Percentiles rank a stretch among this genome's conserved stretches.
Conservation (phyloP, 2,888 invertebrate species). For the Esperia sulphurella region DNA sequence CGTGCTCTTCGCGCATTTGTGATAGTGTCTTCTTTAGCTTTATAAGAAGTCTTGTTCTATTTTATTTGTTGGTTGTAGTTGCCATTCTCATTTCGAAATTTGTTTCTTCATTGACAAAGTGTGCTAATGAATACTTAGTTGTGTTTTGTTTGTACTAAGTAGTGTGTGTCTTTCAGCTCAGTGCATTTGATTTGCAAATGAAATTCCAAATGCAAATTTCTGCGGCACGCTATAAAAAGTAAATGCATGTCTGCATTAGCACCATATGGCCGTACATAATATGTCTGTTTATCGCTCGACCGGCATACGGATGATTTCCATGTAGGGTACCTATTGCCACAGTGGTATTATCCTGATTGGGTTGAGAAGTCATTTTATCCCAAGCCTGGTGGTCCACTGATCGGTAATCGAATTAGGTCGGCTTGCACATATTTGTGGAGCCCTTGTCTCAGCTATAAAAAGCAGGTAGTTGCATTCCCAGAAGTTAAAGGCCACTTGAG, state of each 20-base stretch:
- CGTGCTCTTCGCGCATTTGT: slow-evolving; percentile 8
- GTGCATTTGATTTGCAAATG: too few relatives aligned
- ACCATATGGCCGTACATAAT: slow-evolving; percentile 46
- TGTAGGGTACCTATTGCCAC: slow-evolving; percentile 8
- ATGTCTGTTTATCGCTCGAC: slow-evolving; percentile 34
- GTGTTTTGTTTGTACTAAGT: too few relatives aligned
- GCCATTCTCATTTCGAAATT: too few relatives aligned
- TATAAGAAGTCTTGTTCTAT: neutral
- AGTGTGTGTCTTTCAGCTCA: too few relatives aligned
- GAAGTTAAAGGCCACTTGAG: slow-evolving; percentile 55
- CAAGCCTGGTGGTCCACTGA: slow-evolving; percentile 33
- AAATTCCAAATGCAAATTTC: neutral
- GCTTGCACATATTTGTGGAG: slow-evolving; percentile 52
- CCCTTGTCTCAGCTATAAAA: slow-evolving; percentile 60
- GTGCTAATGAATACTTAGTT: too few relatives aligned
- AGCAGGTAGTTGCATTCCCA: slow-evolving; percentile 73
- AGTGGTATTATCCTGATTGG: slow-evolving; percentile 37
- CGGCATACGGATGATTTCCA: slow-evolving; percentile 54
- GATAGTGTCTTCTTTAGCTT: neutral
- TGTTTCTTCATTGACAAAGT: too few relatives aligned
- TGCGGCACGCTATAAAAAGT: neutral
- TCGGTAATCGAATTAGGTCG: slow-evolving; percentile 56
- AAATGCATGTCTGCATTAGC: slow-evolving; percentile 4
- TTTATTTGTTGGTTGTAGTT: too few relatives aligned
- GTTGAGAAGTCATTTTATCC: slow-evolving; percentile 45